A percentile compares a stretch with the other conserved stretches of the same genome.
phyloP scores from a whole-genome alignment of 2,888 invertebrate species.

The Microplitis manilae region DNA sequence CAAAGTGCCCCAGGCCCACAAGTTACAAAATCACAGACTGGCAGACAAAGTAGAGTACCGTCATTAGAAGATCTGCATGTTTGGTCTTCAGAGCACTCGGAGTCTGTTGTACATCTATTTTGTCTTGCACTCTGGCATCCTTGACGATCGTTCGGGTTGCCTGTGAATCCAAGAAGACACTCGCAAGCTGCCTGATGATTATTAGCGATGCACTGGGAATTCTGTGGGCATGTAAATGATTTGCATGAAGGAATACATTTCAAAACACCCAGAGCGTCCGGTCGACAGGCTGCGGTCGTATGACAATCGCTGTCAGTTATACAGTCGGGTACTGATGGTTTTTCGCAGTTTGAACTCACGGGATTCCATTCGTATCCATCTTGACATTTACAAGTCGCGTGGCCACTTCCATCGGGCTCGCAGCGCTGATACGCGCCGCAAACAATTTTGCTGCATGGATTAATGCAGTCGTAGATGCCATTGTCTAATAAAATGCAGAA shows the following conservation, averaged over 20 bases:
- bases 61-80: slow-evolving; percentile 78
- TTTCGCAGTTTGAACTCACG: slow-evolving; percentile 85
- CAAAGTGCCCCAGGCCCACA: slow-evolving; percentile 93
- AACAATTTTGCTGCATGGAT: slow-evolving; percentile 85
- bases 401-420: slow-evolving; percentile 77
- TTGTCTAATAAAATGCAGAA: slow-evolving; percentile 79
- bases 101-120: slow-evolving; percentile 85
- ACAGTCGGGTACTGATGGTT: slow-evolving; percentile 90
- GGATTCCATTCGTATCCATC: slow-evolving; percentile 89
- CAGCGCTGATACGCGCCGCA: slow-evolving; percentile 90
- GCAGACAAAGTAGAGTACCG: slow-evolving; percentile 79
- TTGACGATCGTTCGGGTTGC: slow-evolving; percentile 91
- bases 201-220: slow-evolving; percentile 84
- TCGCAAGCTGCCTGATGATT: slow-evolving; percentile 86
- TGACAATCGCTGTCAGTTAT: slow-evolving; percentile 81
- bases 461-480: slow-evolving; percentile 80
- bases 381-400: slow-evolving; percentile 85
- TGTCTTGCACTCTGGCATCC: slow-evolving; percentile 85
- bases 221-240: slow-evolving; percentile 87
- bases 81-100: slow-evolving; percentile 88
- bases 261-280: slow-evolving; percentile 88
- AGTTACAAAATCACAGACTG: slow-evolving; percentile 83
- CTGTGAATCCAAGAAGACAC: slow-evolving; percentile 86
- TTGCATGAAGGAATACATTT: slow-evolving; percentile 86
- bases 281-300: slow-evolving; percentile 80